Conservation (phyloP, 2,888 invertebrate species). For the Morinoia aosen region DNA sequence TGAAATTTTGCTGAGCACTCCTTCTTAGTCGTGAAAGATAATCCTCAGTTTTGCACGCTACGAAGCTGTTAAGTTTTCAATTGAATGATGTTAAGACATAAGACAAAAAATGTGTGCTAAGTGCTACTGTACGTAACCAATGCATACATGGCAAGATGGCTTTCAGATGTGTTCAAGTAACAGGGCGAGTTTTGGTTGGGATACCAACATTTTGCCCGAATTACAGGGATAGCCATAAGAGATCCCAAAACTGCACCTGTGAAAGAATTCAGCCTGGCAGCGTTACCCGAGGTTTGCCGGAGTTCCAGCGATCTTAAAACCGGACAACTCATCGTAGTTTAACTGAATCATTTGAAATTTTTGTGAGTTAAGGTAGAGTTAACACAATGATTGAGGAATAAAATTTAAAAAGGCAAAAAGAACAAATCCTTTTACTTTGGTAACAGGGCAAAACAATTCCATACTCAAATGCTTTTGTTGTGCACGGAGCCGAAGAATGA, state of each 20-base stretch:
- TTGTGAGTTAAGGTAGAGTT: too few relatives aligned
- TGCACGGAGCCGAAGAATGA: neutral
- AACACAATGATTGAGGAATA: too few relatives aligned
- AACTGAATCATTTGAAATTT: neutral
- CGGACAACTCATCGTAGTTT: neutral
- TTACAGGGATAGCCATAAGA: neutral
- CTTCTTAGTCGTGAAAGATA: neutral
- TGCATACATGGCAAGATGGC: too few relatives aligned
- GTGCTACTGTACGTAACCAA: too few relatives aligned
- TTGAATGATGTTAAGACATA: neutral
- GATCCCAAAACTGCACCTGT: neutral
- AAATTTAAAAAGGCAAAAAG: too few relatives aligned
- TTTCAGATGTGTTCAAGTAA: too few relatives aligned
- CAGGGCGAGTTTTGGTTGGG: too few relatives aligned
- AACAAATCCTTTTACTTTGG: neutral
- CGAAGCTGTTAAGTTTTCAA: too few relatives aligned
- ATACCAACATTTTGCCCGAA: too few relatives aligned
- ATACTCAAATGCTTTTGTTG: neutral
- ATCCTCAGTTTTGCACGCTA: too few relatives aligned
- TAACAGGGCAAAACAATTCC: neutral
- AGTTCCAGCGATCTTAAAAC: neutral
- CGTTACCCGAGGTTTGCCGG: neutral
- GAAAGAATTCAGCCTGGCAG: too few relatives aligned
- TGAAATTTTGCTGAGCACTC: too few relatives aligned
- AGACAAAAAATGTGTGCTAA: neutral